phyloP scores from a whole-genome alignment of 2,888 invertebrate genomes.

The Parthenolecanium corni region DNA sequence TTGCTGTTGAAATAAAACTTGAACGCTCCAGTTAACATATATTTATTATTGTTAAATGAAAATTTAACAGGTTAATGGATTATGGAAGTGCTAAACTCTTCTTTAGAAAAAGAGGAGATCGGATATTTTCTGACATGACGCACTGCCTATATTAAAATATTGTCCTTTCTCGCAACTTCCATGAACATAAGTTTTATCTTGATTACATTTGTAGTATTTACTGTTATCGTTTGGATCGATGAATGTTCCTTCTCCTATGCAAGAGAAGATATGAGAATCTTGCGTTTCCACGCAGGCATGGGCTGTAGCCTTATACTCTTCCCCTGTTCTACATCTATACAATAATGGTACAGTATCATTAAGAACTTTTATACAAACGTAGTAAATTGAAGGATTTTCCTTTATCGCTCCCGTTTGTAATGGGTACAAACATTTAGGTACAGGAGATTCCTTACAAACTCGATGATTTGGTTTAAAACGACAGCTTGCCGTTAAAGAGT shows the following conservation, averaged over 20 bases:
- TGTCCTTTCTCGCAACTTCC: constrained; percentile 3
- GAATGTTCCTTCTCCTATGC: constrained; percentile 10
- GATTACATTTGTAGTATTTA: neutral
- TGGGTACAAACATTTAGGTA: constrained; percentile 30
- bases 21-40: no score
- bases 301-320: neutral
- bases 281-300: neutral
- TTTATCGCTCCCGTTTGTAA: constrained; percentile 30
- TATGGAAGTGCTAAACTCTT: no score
- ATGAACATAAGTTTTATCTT: neutral
- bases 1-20: no score
- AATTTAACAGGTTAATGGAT: no score
- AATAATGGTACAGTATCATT: constrained; percentile 30
- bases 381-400: constrained; percentile 33
- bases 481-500: constrained; percentile 25
- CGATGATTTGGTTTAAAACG: constrained; percentile 26
- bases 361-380: constrained; percentile 31
- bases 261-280: neutral
- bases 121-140: no score
- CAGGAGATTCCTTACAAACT: constrained; percentile 29
- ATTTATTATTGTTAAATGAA: no score
- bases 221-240: constrained; percentile 19
- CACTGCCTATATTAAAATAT: neutral
- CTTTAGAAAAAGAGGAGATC: no score
- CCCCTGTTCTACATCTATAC: constrained; percentile 32